Evolutionary conservation across 2,113 vertebrate species (phyloP).

Genomic region (Rhabdomys dilectus): DNA sequence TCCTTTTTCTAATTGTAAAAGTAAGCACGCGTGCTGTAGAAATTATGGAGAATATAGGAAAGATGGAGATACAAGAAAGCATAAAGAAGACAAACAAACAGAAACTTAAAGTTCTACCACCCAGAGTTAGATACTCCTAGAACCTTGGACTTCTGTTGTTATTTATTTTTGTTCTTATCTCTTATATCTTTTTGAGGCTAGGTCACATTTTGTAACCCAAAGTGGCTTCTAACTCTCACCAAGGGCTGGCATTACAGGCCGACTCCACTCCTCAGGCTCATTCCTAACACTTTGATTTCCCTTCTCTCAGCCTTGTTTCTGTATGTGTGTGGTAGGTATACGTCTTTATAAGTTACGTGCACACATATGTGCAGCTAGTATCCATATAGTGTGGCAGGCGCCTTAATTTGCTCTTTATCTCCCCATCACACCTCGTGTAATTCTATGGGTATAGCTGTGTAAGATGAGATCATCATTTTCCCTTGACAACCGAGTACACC

Average conservation of each 20-base stretch:
- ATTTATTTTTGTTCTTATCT: neutral
- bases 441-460: neutral
- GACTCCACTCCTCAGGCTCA: neutral
- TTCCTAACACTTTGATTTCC: neutral
- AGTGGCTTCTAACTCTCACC: neutral
- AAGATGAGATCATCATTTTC: constrained; percentile 52
- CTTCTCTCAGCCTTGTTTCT: neutral
- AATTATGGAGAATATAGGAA: constrained; percentile 45
- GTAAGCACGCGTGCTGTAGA: neutral
- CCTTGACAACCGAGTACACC: constrained; percentile 26
- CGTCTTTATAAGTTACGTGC: neutral
- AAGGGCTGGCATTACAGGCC: neutral
- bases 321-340: neutral
- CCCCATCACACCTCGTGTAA: neutral
- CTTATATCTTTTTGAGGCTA: neutral
- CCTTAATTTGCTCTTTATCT: neutral
- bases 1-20: constrained; percentile 34
- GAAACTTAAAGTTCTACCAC: neutral
- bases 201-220: neutral
- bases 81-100: neutral
- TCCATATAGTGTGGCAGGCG: neutral
- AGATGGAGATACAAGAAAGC: constrained; percentile 15
- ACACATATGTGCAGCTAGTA: constrained; percentile 23
- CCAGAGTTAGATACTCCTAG: neutral
- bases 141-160: neutral